Base-by-base conservation (phyloP, 2,888 invertebrate species). In the Napeogenes sylphis region DNA sequence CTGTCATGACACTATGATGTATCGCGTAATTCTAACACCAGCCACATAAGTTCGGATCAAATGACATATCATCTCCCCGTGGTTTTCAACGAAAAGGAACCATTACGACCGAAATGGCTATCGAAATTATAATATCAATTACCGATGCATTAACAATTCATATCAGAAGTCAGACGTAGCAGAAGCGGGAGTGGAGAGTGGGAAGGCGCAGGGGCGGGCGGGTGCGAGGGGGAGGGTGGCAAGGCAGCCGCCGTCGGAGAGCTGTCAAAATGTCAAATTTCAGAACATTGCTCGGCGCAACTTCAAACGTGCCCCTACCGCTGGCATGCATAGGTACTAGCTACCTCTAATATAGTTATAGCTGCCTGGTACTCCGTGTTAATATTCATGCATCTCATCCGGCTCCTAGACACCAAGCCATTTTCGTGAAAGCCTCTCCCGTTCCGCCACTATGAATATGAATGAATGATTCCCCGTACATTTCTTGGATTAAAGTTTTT, bases 241-340 rank as follows among this genome's bases (percentile, higher is more conserved):
- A 82, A 83, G 82, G 82, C 83, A 78, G 81, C 83, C 82, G 83
- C 82, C 88, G 89, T 88, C 89, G 90, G 89, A 85, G 89, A 86
- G 83, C 91, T 91, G 91, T 91, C 91, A 91, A 91, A 91, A 91
- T 86, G 91, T 91, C 91, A 91, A 91, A 91, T 91, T 91, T 90
- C 89, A 85, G 89, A 84, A 88, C 88, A 84, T 82, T 80, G 85
- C 85, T 81, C 83, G 83, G 87, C 87, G 85, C 84, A 87, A 90
- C 85, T 90, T 89, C 88, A 89, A 89, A 88, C 89, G 90, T 87
- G 89, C 88, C 85, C 84, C 85, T 82, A 83, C 84, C 81, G 84
- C 79, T 80, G 84, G 84, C 85, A 78, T 85, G 86, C 87, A 51
- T 51, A 51, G 21, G 80, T 79, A 73, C 75, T 78, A 76, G 80